phyloP scores from a whole-genome alignment of 2,113 vertebrate genomes.

The Glaucidium brasilianum region DNA sequence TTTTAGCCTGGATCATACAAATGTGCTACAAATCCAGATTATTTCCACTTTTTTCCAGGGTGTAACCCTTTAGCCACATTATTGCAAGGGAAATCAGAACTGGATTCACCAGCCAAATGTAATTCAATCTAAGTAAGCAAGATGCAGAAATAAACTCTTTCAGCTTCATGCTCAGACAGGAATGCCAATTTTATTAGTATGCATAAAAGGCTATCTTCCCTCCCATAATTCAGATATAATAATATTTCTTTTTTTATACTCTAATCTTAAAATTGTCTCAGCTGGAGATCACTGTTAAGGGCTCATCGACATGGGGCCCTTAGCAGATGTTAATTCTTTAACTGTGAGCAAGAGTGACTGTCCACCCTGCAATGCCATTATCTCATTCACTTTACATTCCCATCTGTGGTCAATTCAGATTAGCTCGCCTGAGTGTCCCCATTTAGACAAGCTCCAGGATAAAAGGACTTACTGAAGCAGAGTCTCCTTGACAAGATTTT shows the following conservation, averaged over 20 bases:
- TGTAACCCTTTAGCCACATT: neutral
- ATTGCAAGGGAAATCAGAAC: neutral
- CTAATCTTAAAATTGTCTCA: neutral
- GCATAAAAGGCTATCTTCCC: neutral
- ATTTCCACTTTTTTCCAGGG: neutral
- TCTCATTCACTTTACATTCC: conserved; percentile 53
- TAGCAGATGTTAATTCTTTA: conserved; percentile 53
- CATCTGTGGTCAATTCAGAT: conserved; percentile 62
- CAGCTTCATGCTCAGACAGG: neutral
- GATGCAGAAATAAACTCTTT: conserved; percentile 4
- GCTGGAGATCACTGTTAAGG: neutral
- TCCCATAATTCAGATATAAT: neutral
- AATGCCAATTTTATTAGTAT: neutral
- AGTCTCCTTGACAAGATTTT: conserved; percentile 56
- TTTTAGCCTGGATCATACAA: neutral
- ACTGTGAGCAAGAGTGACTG: conserved; percentile 42
- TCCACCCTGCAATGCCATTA: conserved; percentile 64
- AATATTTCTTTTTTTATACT: neutral
- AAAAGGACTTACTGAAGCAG: conserved; percentile 62
- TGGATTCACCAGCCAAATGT: neutral
- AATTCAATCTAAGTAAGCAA: conserved; percentile 5
- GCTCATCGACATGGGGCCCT: neutral
- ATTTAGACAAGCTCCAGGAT: conserved; percentile 52
- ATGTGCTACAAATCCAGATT: neutral
- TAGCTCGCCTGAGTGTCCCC: conserved; percentile 61